Conservation (phyloP, 2,888 invertebrate species). For the Aspidapion aeneum region DNA sequence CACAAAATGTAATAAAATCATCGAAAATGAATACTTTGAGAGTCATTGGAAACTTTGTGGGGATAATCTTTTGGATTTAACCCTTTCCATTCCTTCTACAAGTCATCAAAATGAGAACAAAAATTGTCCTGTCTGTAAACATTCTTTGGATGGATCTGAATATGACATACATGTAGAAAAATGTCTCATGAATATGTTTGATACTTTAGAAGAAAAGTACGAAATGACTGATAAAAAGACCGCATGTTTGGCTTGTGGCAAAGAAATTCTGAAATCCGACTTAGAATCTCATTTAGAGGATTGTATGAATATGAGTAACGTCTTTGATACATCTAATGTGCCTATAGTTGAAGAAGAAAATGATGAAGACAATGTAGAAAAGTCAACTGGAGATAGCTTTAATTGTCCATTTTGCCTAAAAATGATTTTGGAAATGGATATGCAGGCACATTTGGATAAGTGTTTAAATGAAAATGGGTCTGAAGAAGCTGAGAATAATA, state of each 20-base stretch:
- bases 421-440: slow-evolving; percentile 51
- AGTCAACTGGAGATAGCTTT: slow-evolving; percentile 31
- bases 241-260: slow-evolving; percentile 47
- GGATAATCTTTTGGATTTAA: slow-evolving; percentile 14
- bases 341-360: slow-evolving; percentile 32
- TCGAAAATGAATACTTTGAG: not conserved
- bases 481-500: slow-evolving; percentile 11
- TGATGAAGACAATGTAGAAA: slow-evolving; percentile 40
- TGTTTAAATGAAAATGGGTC: slow-evolving; percentile 39
- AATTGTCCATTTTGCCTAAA: slow-evolving; percentile 62
- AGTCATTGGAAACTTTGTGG: not conserved
- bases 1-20: slow-evolving; percentile 1
- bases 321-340: slow-evolving; percentile 42
- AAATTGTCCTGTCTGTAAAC: slow-evolving; percentile 53
- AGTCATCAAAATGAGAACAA: slow-evolving; percentile 11
- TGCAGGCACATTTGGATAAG: slow-evolving; percentile 59
- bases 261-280: slow-evolving; percentile 36
- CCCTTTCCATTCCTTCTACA: not conserved
- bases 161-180: slow-evolving; percentile 49
- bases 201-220: slow-evolving; percentile 46
- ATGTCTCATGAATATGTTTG: slow-evolving; percentile 51
- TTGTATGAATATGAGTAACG: slow-evolving; percentile 45
- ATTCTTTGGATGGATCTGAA: slow-evolving; percentile 38
- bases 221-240: slow-evolving; percentile 22
- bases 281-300: slow-evolving; percentile 47